phyloP scores from a whole-genome alignment of 2,888 invertebrate genomes.

The Ophion ventricosus region DNA sequence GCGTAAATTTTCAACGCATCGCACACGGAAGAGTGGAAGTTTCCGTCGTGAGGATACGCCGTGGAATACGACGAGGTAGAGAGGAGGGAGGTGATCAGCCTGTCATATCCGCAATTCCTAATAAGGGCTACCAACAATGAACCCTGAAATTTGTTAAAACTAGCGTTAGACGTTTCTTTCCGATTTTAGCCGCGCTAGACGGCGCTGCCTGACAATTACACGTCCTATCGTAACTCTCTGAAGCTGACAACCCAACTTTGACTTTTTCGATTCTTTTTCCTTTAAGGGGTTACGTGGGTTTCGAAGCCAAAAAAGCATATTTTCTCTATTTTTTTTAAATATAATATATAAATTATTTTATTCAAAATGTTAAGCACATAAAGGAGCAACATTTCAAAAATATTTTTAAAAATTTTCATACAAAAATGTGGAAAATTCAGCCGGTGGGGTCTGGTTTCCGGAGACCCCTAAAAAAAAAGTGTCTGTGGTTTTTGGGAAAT shows the following conservation, averaged over 20 bases:
- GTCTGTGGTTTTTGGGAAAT: too few species aligned
- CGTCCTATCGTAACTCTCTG: neutral
- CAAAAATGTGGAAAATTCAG: too few species aligned
- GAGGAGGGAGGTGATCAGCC: slow-evolving; percentile 18
- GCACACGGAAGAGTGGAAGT: slow-evolving; percentile 54
- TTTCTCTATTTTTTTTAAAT: too few species aligned
- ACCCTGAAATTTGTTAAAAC: neutral
- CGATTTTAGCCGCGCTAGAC: neutral
- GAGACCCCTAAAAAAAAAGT: too few species aligned
- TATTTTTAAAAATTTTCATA: too few species aligned
- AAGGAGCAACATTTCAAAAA: too few species aligned
- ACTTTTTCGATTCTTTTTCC: neutral
- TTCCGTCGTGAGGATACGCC: slow-evolving; percentile 58
- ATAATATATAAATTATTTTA: too few species aligned
- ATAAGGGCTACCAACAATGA: slow-evolving; percentile 14
- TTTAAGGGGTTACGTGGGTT: too few species aligned
- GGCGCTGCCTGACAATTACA: slow-evolving; percentile 6
- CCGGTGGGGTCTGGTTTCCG: too few species aligned
- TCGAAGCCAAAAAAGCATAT: too few species aligned
- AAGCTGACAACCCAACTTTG: neutral
- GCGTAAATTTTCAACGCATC: slow-evolving; percentile 33
- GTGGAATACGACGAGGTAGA: slow-evolving; percentile 38
- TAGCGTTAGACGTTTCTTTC: slow-evolving; percentile 2
- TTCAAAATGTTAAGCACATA: too few species aligned
- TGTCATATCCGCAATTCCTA: slow-evolving; percentile 39